Base-by-base conservation (phyloP, 1,140 invertebrate genomes). In the Brachionus koreanus region DNA sequence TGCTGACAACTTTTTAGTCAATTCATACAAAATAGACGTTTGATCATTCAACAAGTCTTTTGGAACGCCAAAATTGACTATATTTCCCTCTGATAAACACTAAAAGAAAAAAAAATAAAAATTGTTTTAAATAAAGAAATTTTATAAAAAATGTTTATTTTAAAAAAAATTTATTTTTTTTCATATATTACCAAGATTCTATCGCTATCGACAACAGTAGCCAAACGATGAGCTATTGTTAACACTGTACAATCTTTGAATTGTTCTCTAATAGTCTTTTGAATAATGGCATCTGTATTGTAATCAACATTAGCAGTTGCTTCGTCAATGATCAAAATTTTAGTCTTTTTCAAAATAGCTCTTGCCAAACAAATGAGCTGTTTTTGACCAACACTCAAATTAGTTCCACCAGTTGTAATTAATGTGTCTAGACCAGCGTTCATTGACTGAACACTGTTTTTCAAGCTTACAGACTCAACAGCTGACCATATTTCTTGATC, bases 241-340 rank as follows among this genome's bases (percentile, higher is more conserved):
- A 97, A 90, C 67, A 97, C 93, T 19, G 95, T 97, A 87, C 94
- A 95, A 83, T 94, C 91, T 84, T 91, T 91, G 87, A 98, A 97
- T 87, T 96, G 93, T 46, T 91, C 90, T 29, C 94, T 90, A 85
- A 97, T 96, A 0, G 95, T 96, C 89, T 91, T 91, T 89, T 96
- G 94, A 86, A 96, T 96, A 37, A 96, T 91, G 88, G 95, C 94
- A 87, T 96, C 95, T 7, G 87, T 88, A 79, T 86, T 85, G 46
- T 86, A 82, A 83, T 88, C 87, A 6, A 88, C 85, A 57, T 86
- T 86, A 29, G 96, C 95, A 1, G 96, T 98, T 1, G 95, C 96
- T 89, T 98, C 96, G 88, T 98, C 96, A 74, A 98, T 92, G 84
- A 95, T 93, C 7, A 98, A 87, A 83, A 98, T 93, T 92, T 96